Evolutionary conservation across 64 coral and sea anemone species (phyloP).

Genomic region (Dendronephthya gigantea): DNA sequence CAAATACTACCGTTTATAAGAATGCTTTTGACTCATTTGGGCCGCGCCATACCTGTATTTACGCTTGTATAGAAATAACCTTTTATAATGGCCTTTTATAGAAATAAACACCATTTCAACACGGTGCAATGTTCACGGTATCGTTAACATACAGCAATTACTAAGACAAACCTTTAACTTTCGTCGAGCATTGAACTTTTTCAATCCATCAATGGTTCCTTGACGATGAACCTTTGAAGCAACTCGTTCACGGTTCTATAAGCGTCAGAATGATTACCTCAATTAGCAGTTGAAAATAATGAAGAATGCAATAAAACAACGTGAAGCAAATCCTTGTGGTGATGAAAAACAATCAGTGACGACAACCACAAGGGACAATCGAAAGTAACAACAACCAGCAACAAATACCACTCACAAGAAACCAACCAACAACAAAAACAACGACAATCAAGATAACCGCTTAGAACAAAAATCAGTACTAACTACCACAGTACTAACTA

Average conservation of each 20-base stretch:
- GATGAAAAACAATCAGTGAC: too few species aligned
- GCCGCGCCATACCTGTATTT: too few species aligned
- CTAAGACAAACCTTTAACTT: constrained; percentile 70
- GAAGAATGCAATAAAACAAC: too few species aligned
- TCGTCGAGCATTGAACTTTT: constrained; percentile 91
- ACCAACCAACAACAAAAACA: not conserved
- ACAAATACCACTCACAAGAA: not conserved
- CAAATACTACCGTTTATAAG: too few species aligned
- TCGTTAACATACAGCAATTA: not conserved
- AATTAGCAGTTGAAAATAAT: too few species aligned
- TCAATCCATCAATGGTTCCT: constrained; percentile 74
- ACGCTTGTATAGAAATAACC: too few species aligned
- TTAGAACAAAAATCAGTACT: not conserved
- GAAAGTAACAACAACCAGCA: too few species aligned
- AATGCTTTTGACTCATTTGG: too few species aligned
- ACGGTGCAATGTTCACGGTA: not conserved
- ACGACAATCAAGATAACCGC: not conserved
- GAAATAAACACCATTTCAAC: too few species aligned
- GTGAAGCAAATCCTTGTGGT: too few species aligned
- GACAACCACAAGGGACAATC: too few species aligned
- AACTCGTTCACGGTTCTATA: constrained; percentile 66
- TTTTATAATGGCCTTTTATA: too few species aligned
- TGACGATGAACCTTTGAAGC: constrained; percentile 89
- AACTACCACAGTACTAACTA: not conserved
- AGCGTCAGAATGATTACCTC: not conserved